These are phyloP conservation scores for Eucera pruinosa DNA, from an alignment of 2,888 invertebrate genomes.

Conservation along the genomic window DNA sequence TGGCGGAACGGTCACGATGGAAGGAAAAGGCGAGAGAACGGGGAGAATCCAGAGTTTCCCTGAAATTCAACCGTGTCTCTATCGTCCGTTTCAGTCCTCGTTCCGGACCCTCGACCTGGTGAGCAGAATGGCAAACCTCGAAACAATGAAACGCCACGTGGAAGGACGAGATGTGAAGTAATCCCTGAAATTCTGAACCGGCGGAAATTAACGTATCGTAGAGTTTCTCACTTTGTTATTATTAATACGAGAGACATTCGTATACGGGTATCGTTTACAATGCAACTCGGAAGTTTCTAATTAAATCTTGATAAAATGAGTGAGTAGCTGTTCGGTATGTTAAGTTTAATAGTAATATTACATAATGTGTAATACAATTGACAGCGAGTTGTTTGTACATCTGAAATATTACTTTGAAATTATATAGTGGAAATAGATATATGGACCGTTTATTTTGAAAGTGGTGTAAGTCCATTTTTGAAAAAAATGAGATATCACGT, in stretches of 20 bases:
- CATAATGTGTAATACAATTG: background rate
- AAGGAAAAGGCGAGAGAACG: constrained; percentile 11
- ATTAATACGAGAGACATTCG: background rate
- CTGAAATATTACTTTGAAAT: too few species aligned
- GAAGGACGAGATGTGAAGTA: constrained; percentile 12
- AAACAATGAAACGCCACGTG: constrained; percentile 30
- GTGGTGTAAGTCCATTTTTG: too few species aligned
- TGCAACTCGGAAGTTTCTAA: constrained; percentile 9
- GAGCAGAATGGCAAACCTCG: background rate
- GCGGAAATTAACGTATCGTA: constrained; percentile 21
- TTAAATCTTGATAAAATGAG: constrained; percentile 15
- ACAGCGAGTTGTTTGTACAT: too few species aligned
- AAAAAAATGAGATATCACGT: too few species aligned
- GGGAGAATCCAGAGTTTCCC: constrained; percentile 2
- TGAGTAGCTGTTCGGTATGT: background rate
- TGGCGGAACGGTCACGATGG: constrained; percentile 4
- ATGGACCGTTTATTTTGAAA: too few species aligned
- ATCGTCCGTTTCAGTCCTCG: constrained; percentile 1
- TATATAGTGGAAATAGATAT: too few species aligned
- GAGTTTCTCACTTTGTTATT: constrained; percentile 6
- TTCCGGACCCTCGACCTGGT: background rate
- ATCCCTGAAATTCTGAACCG: constrained; percentile 6
- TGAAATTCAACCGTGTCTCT: constrained; percentile 15
- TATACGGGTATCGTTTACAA: background rate
- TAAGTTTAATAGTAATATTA: background rate